Conservation (phyloP, 2,888 invertebrate genomes). For the Cerastis rubricosa region DNA sequence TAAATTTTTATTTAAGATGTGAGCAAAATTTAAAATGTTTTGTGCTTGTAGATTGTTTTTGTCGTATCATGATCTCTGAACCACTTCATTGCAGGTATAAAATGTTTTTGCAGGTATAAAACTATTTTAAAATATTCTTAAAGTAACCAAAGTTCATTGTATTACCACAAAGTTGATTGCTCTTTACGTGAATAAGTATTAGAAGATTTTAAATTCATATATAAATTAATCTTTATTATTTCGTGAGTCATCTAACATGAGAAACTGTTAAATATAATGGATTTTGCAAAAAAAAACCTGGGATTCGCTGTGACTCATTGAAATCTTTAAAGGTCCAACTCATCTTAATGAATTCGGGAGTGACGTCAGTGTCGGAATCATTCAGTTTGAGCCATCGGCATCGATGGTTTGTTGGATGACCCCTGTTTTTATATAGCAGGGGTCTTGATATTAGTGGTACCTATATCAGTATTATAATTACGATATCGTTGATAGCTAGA, state of each 20-base stretch:
- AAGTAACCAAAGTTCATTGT: slow-evolving; percentile 31
- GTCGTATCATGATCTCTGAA: not conserved
- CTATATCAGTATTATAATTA: not conserved
- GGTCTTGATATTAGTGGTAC: not conserved
- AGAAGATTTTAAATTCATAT: slow-evolving; percentile 7
- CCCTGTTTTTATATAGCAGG: not conserved
- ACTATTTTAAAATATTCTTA: slow-evolving; percentile 13
- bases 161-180: slow-evolving; percentile 36
- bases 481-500: not conserved
- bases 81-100: not conserved
- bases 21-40: not conserved
- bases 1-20: not conserved
- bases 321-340: slow-evolving; percentile 40
- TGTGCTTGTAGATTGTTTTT: not conserved
- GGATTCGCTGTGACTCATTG: slow-evolving; percentile 39
- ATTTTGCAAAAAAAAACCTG: not conserved
- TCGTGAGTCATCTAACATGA: slow-evolving; percentile 33
- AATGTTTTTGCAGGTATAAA: not conserved
- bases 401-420: not conserved
- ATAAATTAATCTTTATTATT: slow-evolving; percentile 30
- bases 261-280: slow-evolving; percentile 13
- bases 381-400: not conserved
- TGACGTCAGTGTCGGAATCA: slow-evolving; percentile 49
- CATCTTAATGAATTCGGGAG: slow-evolving; percentile 25
- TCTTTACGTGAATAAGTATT: slow-evolving; percentile 21